These are phyloP conservation scores for Columba janthina DNA, from an alignment of 2,113 vertebrate genomes.

Conservation along the genomic window DNA sequence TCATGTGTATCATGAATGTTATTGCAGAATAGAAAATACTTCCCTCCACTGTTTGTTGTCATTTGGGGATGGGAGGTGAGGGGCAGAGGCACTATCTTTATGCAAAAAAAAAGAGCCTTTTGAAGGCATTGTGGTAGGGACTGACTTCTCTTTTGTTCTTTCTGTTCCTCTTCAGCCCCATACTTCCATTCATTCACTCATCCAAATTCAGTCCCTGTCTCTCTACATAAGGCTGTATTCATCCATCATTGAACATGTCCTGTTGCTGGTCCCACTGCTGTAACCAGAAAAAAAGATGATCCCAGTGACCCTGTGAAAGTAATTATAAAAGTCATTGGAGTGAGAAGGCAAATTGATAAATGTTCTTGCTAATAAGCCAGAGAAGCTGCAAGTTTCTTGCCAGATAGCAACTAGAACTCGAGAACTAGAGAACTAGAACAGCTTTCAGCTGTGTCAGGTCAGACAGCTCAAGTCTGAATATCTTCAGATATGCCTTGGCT, in stretches of 20 bases:
- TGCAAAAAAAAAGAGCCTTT: background rate
- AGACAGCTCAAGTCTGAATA: background rate
- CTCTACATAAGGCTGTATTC: background rate
- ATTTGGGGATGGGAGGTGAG: accelerated
- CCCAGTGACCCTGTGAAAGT: background rate
- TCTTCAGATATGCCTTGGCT: background rate
- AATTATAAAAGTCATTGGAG: background rate
- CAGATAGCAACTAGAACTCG: background rate
- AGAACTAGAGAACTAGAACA: background rate
- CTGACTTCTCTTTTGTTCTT: background rate
- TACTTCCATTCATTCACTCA: background rate
- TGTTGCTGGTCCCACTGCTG: background rate
- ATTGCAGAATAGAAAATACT: background rate
- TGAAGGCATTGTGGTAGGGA: background rate
- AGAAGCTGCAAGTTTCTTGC: background rate
- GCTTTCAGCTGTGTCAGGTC: background rate
- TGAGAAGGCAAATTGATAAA: background rate
- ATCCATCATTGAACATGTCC: background rate
- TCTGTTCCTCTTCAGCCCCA: background rate
- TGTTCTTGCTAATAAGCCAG: background rate
- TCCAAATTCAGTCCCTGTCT: background rate
- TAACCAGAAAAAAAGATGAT: background rate
- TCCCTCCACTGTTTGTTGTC: background rate
- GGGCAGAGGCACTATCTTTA: background rate
- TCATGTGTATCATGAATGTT: background rate